These are phyloP conservation scores for Heliconius erato DNA, from an alignment of 2,888 invertebrate genomes.

Conservation along the genomic window DNA sequence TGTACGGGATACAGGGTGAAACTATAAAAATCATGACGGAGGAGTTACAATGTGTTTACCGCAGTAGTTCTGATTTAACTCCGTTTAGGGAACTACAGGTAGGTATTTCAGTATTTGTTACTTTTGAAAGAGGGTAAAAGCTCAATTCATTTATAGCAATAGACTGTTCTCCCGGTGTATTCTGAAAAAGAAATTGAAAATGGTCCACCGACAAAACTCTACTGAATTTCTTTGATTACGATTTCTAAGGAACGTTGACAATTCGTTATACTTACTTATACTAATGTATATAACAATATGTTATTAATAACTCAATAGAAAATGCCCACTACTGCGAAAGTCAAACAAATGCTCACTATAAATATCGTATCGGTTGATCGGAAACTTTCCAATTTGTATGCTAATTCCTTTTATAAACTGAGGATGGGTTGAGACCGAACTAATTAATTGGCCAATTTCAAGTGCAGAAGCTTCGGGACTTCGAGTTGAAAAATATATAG, in stretches of 20 bases:
- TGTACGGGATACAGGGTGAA: not conserved
- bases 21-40: not conserved
- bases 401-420: slow-evolving; percentile 62
- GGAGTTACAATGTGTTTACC: not conserved
- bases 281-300: not conserved
- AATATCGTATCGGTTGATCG: slow-evolving; percentile 47
- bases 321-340: not conserved
- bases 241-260: not conserved
- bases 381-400: slow-evolving; percentile 80
- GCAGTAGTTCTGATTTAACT: not conserved
- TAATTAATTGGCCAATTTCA: slow-evolving; percentile 48
- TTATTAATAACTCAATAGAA: not conserved
- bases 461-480: slow-evolving; percentile 40
- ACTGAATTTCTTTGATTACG: no score
- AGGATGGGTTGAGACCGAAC: slow-evolving; percentile 41
- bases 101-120: not conserved
- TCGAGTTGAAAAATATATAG: slow-evolving; percentile 19
- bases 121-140: not conserved
- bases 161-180: no score
- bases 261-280: not conserved
- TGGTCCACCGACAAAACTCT: no score
- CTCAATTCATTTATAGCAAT: not conserved
- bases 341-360: slow-evolving; percentile 33
- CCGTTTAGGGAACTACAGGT: not conserved
- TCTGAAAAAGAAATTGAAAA: no score